These are phyloP conservation scores for Syngnathoides biaculeatus DNA, from an alignment of 2,113 vertebrate species.

Conservation along the genomic window DNA sequence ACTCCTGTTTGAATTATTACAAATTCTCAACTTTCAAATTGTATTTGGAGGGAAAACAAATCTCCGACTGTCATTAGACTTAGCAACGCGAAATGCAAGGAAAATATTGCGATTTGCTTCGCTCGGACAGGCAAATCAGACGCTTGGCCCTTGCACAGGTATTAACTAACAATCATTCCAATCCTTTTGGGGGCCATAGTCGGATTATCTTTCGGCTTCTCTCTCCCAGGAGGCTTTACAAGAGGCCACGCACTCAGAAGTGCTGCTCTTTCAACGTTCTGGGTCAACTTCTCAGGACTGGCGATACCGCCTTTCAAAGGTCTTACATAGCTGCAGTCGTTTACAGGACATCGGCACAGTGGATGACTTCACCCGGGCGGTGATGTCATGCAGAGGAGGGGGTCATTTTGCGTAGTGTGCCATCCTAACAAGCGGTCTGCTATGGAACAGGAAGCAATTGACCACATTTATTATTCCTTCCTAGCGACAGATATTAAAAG, in stretches of 20 bases:
- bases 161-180: slow-evolving; percentile 66
- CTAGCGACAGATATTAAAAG: slow-evolving; percentile 27
- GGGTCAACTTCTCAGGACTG: not conserved
- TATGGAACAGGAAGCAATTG: slow-evolving; percentile 33
- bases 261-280: slow-evolving; percentile 4
- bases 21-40: not conserved
- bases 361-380: slow-evolving; percentile 23
- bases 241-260: slow-evolving; percentile 20
- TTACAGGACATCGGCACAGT: not conserved
- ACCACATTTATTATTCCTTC: slow-evolving; percentile 27
- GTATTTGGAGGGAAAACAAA: not conserved
- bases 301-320: not conserved
- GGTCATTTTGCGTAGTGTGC: slow-evolving; percentile 6
- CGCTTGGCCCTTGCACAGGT: slow-evolving; percentile 50
- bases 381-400: slow-evolving; percentile 39
- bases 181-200: slow-evolving; percentile 52
- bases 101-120: slow-evolving; percentile 28
- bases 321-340: too few species aligned
- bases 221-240: slow-evolving; percentile 65
- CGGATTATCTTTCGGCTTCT: slow-evolving; percentile 51
- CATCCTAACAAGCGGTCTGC: slow-evolving; percentile 10
- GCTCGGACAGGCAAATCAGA: slow-evolving; percentile 45
- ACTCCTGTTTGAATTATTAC: not conserved
- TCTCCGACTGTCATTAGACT: not conserved
- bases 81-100: not conserved